These are phyloP conservation scores for Xylota sylvarum DNA, from an alignment of 2,888 invertebrate genomes.

Conservation along the genomic window DNA sequence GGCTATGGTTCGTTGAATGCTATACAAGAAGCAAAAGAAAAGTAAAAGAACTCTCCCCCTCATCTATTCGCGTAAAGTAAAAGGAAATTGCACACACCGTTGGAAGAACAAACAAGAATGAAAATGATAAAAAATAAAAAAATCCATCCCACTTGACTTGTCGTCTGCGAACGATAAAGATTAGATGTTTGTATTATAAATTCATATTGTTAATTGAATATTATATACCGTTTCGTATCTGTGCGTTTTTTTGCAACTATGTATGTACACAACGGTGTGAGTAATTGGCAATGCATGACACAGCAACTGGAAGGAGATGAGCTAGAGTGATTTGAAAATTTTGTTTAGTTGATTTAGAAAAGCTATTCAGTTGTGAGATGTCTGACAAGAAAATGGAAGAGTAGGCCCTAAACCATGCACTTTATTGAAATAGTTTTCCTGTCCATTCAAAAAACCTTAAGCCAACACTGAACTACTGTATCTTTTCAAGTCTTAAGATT, in stretches of 20 bases:
- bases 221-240: slow-evolving; percentile 21
- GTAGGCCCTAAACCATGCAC: too few species aligned
- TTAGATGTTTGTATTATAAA: slow-evolving; percentile 57
- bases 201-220: slow-evolving; percentile 64
- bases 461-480: too few species aligned
- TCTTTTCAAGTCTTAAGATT: too few species aligned
- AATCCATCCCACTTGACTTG: slow-evolving; percentile 49
- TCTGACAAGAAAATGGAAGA: too few species aligned
- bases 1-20: slow-evolving; percentile 28
- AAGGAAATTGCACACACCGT: slow-evolving; percentile 35
- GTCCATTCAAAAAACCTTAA: too few species aligned
- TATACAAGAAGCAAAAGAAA: slow-evolving; percentile 1
- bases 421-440: too few species aligned
- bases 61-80: slow-evolving; percentile 14
- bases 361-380: too few species aligned
- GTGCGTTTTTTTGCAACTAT: neutral
- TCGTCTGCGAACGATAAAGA: slow-evolving; percentile 42
- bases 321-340: neutral
- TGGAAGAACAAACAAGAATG: slow-evolving; percentile 34
- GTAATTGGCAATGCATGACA: slow-evolving; percentile 9
- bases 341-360: too few species aligned
- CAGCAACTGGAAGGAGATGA: neutral
- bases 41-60: neutral
- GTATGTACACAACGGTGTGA: neutral
- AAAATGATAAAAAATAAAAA: slow-evolving; percentile 22